Conservation (phyloP, 1,140 invertebrate species). For the Melitaea cinxia region DNA sequence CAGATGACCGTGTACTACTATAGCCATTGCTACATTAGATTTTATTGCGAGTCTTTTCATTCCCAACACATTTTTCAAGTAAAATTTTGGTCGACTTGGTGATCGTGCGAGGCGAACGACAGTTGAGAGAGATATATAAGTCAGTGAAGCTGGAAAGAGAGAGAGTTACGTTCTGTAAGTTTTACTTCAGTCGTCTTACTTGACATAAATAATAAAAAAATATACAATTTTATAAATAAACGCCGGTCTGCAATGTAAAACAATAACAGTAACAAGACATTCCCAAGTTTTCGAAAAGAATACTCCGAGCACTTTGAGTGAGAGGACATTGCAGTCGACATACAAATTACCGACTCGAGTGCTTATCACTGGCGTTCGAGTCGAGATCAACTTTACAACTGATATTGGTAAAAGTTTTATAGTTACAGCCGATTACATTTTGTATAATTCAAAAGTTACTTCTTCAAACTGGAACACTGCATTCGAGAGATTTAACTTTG, state of each 20-base stretch:
- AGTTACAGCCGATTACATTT: conserved; percentile 1
- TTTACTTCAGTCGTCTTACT: too few species aligned
- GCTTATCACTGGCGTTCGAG: conserved; percentile 20
- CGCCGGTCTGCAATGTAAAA: conserved; percentile 20
- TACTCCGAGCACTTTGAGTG: conserved; percentile 19
- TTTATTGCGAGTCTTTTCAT: too few species aligned
- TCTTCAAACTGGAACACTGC: not conserved
- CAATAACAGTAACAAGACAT: conserved; percentile 28
- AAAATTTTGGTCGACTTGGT: too few species aligned
- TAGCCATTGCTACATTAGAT: too few species aligned
- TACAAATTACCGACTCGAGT: conserved; percentile 24
- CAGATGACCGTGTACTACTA: too few species aligned
- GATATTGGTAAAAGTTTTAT: conserved; percentile 17
- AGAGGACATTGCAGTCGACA: conserved; percentile 21
- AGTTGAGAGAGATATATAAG: too few species aligned
- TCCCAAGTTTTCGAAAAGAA: conserved; percentile 25
- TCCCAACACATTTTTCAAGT: too few species aligned
- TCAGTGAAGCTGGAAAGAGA: too few species aligned
- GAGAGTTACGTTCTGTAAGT: too few species aligned
- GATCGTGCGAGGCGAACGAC: too few species aligned
- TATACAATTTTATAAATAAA: not conserved
- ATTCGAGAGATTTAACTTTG: not conserved
- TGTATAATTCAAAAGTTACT: conserved; percentile 4
- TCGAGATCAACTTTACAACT: conserved; percentile 26
- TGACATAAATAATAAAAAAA: too few species aligned